phyloP scores from a whole-genome alignment of 2,113 vertebrate species.

The Dipodomys ordii region DNA sequence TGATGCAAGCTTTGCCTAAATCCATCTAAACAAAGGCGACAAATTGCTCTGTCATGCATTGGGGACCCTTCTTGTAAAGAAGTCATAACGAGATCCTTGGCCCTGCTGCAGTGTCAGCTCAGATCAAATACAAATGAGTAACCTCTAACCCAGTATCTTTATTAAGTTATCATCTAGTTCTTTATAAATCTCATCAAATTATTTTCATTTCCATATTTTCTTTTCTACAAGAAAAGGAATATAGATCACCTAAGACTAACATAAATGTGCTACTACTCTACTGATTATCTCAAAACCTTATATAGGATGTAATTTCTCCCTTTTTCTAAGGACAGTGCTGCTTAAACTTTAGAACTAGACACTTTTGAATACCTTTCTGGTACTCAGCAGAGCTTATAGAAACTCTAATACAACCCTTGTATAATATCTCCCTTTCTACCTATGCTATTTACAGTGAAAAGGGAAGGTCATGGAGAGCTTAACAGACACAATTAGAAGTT shows the following conservation, averaged over 20 bases:
- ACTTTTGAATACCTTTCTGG: neutral
- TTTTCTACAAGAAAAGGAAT: constrained; percentile 31
- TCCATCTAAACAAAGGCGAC: constrained; percentile 89
- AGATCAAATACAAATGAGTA: constrained; percentile 85
- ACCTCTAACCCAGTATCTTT: constrained; percentile 78
- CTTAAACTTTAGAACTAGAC: neutral
- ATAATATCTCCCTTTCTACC: constrained; percentile 14
- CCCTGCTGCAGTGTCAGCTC: constrained; percentile 85
- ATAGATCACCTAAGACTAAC: constrained; percentile 29
- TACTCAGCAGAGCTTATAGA: neutral
- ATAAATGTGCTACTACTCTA: constrained; percentile 26
- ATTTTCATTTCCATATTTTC: neutral
- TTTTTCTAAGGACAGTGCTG: neutral
- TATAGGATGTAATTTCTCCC: neutral
- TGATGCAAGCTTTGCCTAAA: constrained; percentile 88
- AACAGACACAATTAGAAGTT: constrained; percentile 32
- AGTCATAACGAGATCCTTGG: constrained; percentile 88
- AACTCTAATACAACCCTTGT: neutral
- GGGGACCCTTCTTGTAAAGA: constrained; percentile 85
- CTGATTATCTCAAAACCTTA: constrained; percentile 18
- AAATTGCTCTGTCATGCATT: constrained; percentile 95
- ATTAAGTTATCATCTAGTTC: constrained; percentile 76
- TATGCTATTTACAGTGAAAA: constrained; percentile 25
- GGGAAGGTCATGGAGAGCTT: neutral
- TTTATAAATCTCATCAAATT: constrained; percentile 34